Evolutionary conservation across 2,797 vertebrate species (phyloP).

Genomic region (Molothrus aeneus): DNA sequence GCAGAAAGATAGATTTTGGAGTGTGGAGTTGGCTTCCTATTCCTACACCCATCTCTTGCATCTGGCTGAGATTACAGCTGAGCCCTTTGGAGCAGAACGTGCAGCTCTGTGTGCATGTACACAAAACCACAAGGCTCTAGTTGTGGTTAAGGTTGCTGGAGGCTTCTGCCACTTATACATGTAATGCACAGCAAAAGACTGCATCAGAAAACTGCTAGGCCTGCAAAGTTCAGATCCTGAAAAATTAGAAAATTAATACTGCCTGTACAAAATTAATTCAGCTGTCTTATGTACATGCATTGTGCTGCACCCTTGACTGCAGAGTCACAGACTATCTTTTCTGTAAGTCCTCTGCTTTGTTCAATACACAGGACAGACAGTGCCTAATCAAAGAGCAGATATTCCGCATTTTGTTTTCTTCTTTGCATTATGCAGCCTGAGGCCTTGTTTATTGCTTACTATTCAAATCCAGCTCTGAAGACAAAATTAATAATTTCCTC

Average conservation of each 20-base stretch:
- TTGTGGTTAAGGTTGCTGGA: background rate
- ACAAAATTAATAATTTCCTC: constrained; percentile 69
- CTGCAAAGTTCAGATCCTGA: background rate
- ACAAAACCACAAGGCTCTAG: background rate
- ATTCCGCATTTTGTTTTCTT: constrained; percentile 35
- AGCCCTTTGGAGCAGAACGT: background rate
- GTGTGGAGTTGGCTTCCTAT: background rate
- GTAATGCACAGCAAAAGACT: background rate
- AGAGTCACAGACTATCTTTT: background rate
- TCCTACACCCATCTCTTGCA: background rate
- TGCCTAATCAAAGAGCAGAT: constrained; percentile 41
- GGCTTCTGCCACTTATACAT: background rate
- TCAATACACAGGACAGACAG: constrained; percentile 19
- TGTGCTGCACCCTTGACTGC: background rate
- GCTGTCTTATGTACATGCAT: background rate
- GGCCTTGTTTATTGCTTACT: constrained; percentile 59
- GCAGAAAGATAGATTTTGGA: background rate
- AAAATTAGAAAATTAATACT: background rate
- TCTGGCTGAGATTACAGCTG: background rate
- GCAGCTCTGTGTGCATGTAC: background rate
- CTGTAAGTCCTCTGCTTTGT: background rate
- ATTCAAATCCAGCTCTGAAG: constrained; percentile 47
- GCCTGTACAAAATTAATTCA: background rate
- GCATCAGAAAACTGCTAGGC: background rate
- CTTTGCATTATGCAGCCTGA: constrained; percentile 11